Percentiles rank a stretch among this genome's conserved stretches.
Conservation (phyloP, 2,888 invertebrate genomes). For the Tinea trinotella region DNA sequence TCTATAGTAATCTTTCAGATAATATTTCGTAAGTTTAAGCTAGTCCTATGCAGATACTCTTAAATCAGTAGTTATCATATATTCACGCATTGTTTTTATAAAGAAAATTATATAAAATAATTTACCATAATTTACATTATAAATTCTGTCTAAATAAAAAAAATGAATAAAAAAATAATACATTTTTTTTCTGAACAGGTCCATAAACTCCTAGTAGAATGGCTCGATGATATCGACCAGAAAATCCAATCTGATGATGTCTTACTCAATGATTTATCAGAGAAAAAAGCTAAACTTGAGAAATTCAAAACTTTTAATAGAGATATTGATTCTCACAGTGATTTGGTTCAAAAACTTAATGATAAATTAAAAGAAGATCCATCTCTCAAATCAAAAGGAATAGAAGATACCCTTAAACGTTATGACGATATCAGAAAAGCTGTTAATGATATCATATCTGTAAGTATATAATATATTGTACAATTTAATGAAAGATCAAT, state of each 20-base stretch:
- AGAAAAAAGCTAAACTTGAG: conserved; percentile 91
- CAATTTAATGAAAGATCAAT: no score
- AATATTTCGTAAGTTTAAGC: no score
- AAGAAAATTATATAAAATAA: no score
- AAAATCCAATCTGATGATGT: conserved; percentile 83
- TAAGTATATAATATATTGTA: no score
- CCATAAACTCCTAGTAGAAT: conserved; percentile 85
- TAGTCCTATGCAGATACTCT: no score
- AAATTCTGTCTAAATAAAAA: no score
- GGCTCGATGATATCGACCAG: conserved; percentile 90
- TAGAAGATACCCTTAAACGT: conserved; percentile 78
- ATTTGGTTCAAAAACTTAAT: conserved; percentile 83
- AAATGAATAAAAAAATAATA: neutral
- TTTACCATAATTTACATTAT: no score
- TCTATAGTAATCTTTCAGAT: no score
- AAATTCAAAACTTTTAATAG: conserved; percentile 87
- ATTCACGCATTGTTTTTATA: no score
- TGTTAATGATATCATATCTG: conserved; percentile 76
- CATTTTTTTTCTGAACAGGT: conserved; percentile 32
- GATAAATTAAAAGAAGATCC: conserved; percentile 80
- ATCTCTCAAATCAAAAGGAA: conserved; percentile 77
- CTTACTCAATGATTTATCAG: conserved; percentile 87
- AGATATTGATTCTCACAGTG: conserved; percentile 85
- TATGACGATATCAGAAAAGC: conserved; percentile 79
- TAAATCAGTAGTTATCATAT: no score